Evolutionary conservation across 1,140 invertebrate species (phyloP), one percentile per base, ranked within the genome.

Genomic region (Drosophila lacertosa): DNA sequence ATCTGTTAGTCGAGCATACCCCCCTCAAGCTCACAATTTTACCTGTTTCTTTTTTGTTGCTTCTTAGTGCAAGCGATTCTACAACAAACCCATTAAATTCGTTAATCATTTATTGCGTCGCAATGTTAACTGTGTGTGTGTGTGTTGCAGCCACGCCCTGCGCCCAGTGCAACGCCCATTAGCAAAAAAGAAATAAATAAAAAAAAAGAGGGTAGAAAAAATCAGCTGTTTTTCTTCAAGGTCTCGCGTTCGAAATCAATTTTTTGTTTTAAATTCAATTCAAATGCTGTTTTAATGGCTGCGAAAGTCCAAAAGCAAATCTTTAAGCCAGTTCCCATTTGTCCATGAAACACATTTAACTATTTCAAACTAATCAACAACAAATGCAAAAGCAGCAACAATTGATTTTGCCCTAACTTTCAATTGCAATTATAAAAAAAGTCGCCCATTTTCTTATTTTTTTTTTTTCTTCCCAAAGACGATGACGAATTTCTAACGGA

Each of bases 21-120:
- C 74, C 50, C 53, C 33, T 35, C 5, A 9, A 11, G 26, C 26
- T 29, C 26, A 29, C 26, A 29, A 3, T 35, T 35, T 11, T 35
- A 35, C 63, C 68, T 64, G 37, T 60, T 63, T 47, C 15, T 44
- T 24, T 15, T 57, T 66, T 37, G 33, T 51, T 37, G 54, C 47
- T 73, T 65, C 57, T 81, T 55, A 47, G 54, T 67, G 72, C 73
- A 76, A 68, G 22, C 24, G 71, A 82, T 86, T 84, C 81, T 84
- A 84, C 81, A 84, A 81, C 81, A 84, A 81, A 88, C 48, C 69
- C 81, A 84, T 84, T 84, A 84, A 84, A 70, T 81, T 75, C 54
- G 73, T 86, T 84, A 84, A 84, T 86, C 81, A 84, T 86, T 80
- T 84, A 77, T 81, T 73, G 73, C 67, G 77, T 62, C 65, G 71